Conservation (phyloP, 2,113 vertebrate genomes). For the Paramisgurnus dabryanus region DNA sequence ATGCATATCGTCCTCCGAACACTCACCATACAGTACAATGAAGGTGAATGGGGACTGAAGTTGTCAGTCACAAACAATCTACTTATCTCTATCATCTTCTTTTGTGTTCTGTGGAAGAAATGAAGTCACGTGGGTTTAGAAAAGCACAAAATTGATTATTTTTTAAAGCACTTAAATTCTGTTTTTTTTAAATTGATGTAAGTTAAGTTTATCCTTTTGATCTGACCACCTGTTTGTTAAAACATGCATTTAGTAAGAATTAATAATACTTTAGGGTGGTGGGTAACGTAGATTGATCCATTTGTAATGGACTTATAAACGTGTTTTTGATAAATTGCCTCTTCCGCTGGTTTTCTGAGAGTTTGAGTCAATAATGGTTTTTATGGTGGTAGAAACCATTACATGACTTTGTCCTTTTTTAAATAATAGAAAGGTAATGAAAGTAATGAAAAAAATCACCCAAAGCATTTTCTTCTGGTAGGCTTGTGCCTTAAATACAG, state of each 20-base stretch:
- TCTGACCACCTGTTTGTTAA: constrained; percentile 12
- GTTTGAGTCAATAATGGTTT: not conserved
- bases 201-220: not conserved
- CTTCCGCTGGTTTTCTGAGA: not conserved
- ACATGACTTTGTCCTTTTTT: not conserved
- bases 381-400: too few species aligned
- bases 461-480: too few species aligned
- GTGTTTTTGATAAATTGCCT: not conserved
- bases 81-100: too few species aligned
- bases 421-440: not conserved
- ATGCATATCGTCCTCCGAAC: too few species aligned
- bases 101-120: too few species aligned
- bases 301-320: constrained; percentile 9
- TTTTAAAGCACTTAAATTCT: not conserved
- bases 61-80: too few species aligned
- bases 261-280: not conserved
- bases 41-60: too few species aligned
- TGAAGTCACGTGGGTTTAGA: too few species aligned
- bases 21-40: too few species aligned
- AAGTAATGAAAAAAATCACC: too few species aligned
- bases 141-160: too few species aligned
- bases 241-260: not conserved
- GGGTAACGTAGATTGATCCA: not conserved
- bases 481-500: too few species aligned
- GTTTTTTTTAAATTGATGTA: not conserved